Evolutionary conservation across 1,140 invertebrate genomes (phyloP), one percentile per base, ranked within the genome.

Genomic region (Rhyzopertha dominica): DNA sequence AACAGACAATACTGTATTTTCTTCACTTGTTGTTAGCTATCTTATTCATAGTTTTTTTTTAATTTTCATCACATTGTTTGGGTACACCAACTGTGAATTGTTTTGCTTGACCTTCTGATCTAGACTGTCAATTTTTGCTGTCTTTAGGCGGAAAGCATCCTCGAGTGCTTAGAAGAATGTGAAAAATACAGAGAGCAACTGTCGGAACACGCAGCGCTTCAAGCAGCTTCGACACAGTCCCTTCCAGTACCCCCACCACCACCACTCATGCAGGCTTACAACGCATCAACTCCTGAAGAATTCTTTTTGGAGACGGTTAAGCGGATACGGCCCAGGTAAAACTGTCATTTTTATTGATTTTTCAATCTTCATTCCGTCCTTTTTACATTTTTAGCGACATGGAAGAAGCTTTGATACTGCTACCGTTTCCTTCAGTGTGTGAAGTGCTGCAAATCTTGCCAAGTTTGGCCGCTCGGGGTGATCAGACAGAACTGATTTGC

Each of bases 161-260:
- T 95, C 46, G 93, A 95, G 70, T 91, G 90, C 61, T 65, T 96
- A 24, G 82, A 89, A 37, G 69, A 92, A 20, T 84, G 81, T n/a
- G 75, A 80, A 58, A 76, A 82, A 56, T 88, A 81, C 53, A 69
- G 75, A 51, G 63, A 73, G 50, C 68, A 76, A 57, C 57, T 79
- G 45, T 57, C 59, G 0, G 72, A 75, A 44, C 59, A 63, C 32
- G 54, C 60, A 43, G 43, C 65, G 10, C 39, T 65, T 7, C 62
- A 69, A 51, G 56, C 63, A 22, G 42, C 54, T 10, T 60, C 61
- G 12, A 54, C 53, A 29, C 54, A 62, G 49, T 28, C 54, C 7
- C 38, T 63, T 25, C 56, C 62, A 9, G 49, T 61, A 19, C 72
- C 76, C 18, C 58, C 70, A 9, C 65, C 79, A 24, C 84, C 84